phyloP scores from a whole-genome alignment of 2,888 invertebrate genomes.

The Cetonia aurata region DNA sequence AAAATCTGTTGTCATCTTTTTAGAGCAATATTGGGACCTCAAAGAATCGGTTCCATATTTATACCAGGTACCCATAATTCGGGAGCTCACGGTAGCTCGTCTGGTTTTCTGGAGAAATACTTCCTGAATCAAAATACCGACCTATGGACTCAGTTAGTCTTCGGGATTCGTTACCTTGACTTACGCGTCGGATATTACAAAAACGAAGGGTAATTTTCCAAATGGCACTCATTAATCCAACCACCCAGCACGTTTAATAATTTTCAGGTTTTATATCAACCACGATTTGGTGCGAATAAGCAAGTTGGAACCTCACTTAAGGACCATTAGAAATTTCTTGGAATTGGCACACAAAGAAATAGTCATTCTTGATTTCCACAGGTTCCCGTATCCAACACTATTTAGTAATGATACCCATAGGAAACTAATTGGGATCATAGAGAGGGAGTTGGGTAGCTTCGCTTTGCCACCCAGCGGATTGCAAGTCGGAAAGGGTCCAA shows the following conservation, averaged over 20 bases:
- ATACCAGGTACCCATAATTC: constrained; percentile 81
- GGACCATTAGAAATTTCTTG: constrained; percentile 78
- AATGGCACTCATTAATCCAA: too few species aligned
- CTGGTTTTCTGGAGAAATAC: constrained; percentile 65
- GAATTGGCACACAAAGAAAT: constrained; percentile 77
- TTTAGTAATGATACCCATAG: constrained; percentile 65
- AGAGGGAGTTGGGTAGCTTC: constrained; percentile 69
- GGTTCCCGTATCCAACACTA: constrained; percentile 73
- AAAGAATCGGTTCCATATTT: constrained; percentile 72
- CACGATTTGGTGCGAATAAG: constrained; percentile 79
- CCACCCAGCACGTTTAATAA: neutral
- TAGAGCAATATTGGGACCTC: constrained; percentile 70
- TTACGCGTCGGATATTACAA: constrained; percentile 81
- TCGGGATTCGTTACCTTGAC: constrained; percentile 86
- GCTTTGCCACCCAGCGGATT: constrained; percentile 67
- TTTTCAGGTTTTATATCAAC: constrained; percentile 78
- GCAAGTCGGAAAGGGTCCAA: constrained; percentile 68
- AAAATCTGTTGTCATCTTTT: constrained; percentile 47
- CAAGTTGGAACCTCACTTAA: constrained; percentile 75
- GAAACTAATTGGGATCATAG: constrained; percentile 68
- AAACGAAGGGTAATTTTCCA: constrained; percentile 50
- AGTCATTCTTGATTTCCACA: constrained; percentile 85
- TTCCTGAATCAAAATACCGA: constrained; percentile 80
- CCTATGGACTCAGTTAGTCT: constrained; percentile 86
- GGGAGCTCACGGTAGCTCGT: constrained; percentile 71